These are phyloP conservation scores for Sparus aurata DNA, from an alignment of 2,797 vertebrate species.

Conservation along the genomic window DNA sequence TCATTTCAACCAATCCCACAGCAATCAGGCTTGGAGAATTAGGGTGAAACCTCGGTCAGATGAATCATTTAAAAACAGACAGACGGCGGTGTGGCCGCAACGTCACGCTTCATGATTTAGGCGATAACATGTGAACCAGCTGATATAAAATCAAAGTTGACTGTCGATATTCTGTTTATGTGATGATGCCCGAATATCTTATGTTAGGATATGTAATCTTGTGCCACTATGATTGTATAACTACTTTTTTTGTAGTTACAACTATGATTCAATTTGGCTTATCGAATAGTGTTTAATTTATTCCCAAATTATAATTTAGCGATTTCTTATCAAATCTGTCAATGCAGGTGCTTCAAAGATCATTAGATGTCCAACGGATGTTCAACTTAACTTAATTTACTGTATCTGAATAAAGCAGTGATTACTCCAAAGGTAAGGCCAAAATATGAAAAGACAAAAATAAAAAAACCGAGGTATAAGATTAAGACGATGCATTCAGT, in stretches of 20 bases:
- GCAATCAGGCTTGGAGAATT: slow-evolving; percentile 14
- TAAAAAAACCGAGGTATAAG: not conserved
- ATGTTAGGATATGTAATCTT: too few relatives aligned
- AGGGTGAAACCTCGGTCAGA: slow-evolving; percentile 2
- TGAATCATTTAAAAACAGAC: slow-evolving; percentile 2
- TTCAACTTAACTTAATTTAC: not conserved
- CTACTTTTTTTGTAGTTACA: not conserved
- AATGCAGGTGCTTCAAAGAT: slow-evolving; percentile 1
- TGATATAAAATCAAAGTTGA: not conserved
- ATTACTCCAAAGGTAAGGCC: not conserved
- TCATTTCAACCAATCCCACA: slow-evolving; percentile 5
- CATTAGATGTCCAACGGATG: slow-evolving; percentile 7
- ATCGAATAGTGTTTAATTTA: not conserved
- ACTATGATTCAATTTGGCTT: not conserved
- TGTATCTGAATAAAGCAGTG: slow-evolving; percentile 1
- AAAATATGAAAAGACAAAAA: not conserved
- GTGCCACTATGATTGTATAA: not conserved
- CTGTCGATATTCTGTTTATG: not conserved
- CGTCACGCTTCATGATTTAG: not conserved
- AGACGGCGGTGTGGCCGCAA: slow-evolving; percentile 23
- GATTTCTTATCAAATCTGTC: not conserved
- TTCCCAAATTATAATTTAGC: not conserved
- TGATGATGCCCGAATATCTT: not conserved
- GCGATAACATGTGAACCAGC: slow-evolving; percentile 19
- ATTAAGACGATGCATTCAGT: not conserved